Conservation (phyloP, 1,140 invertebrate species). For the Antheraea mylitta region DNA sequence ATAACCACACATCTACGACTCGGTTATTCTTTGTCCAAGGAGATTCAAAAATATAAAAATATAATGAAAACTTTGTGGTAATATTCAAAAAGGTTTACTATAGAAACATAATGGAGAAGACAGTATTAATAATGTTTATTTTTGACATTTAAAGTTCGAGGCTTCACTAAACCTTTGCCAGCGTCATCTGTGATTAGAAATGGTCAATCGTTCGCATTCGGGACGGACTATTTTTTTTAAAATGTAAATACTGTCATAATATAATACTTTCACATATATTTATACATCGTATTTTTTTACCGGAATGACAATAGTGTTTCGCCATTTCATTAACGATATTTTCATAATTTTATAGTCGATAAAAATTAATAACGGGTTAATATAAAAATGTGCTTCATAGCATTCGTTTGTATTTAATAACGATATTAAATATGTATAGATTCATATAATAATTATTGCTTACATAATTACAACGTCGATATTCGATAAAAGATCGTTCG, state of each 20-base stretch:
- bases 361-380: neutral
- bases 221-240: slow-evolving; percentile 47
- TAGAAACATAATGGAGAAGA: neutral
- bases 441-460: slow-evolving; percentile 8
- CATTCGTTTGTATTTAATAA: neutral
- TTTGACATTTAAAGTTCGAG: neutral
- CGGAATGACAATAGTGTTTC: too few relatives aligned
- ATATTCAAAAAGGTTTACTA: neutral
- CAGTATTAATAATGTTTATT: neutral
- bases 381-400: neutral
- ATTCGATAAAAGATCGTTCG: slow-evolving; percentile 11
- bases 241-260: neutral
- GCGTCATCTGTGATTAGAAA: slow-evolving; percentile 20
- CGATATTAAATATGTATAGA: neutral
- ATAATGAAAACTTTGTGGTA: neutral
- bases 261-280: neutral
- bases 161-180: slow-evolving; percentile 22
- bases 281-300: neutral
- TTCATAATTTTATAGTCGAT: neutral
- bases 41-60: too few relatives aligned
- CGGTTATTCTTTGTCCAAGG: too few relatives aligned
- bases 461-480: slow-evolving; percentile 9
- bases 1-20: too few relatives aligned
- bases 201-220: slow-evolving; percentile 31
- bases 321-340: neutral